These are phyloP conservation scores for Montifringilla adamsi DNA, from an alignment of 2,113 vertebrate species.

Conservation along the genomic window DNA sequence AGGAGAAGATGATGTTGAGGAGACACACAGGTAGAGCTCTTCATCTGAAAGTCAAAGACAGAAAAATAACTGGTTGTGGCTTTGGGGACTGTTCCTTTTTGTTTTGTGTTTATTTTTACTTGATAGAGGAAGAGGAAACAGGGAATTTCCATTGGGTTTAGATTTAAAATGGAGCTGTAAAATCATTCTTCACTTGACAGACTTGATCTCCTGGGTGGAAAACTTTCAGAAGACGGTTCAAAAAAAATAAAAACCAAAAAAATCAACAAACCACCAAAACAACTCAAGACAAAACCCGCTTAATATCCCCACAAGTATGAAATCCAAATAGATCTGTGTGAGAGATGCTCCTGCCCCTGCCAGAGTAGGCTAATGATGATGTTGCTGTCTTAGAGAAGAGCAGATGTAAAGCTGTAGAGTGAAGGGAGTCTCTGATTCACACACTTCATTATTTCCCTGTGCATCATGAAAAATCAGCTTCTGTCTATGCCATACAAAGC, in stretches of 20 bases:
- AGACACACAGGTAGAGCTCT: neutral
- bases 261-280: neutral
- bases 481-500: neutral
- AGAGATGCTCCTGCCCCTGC: neutral
- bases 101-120: neutral
- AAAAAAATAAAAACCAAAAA: neutral
- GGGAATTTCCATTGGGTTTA: neutral
- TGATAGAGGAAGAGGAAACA: neutral
- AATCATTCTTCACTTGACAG: neutral
- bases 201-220: neutral
- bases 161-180: neutral
- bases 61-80: neutral
- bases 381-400: neutral
- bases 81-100: neutral
- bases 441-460: neutral
- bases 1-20: neutral
- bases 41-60: neutral
- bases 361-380: neutral
- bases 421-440: neutral
- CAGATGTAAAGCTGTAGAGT: neutral
- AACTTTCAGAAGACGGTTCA: neutral
- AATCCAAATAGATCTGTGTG: neutral
- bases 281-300: neutral
- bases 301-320: neutral
- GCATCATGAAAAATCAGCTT: neutral